These are phyloP conservation scores for Neelides folsomi DNA, from an alignment of 2,888 invertebrate species.

Conservation along the genomic window DNA sequence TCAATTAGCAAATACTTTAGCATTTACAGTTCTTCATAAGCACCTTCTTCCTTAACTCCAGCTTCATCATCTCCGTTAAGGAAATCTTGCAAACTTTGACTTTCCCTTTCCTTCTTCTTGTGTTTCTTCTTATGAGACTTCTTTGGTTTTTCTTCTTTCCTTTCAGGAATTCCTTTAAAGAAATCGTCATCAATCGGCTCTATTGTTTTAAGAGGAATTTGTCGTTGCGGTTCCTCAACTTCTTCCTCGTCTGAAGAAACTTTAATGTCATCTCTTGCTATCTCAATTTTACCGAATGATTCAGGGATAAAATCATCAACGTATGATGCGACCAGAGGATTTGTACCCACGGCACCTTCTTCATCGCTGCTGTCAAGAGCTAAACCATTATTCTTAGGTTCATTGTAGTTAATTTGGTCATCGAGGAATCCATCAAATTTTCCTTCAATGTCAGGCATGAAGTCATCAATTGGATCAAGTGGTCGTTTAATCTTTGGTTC, in stretches of 20 bases:
- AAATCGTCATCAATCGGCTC: slow-evolving; percentile 6
- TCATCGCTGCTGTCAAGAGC: slow-evolving; percentile 25
- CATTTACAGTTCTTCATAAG: slow-evolving; percentile 42
- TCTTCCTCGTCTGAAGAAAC: slow-evolving; percentile 13
- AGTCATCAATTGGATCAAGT: slow-evolving; percentile 52
- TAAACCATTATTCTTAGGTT: slow-evolving; percentile 6
- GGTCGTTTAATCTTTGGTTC: slow-evolving; percentile 7
- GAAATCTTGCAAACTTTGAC: slow-evolving; percentile 45
- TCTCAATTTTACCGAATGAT: slow-evolving; percentile 36
- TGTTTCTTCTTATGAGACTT: slow-evolving; percentile 17
- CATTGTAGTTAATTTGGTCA: slow-evolving; percentile 46
- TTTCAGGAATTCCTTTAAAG: slow-evolving; percentile 1
- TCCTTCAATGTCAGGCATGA: slow-evolving; percentile 56
- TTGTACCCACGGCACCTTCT: slow-evolving; percentile 53
- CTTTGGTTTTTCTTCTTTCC: slow-evolving; percentile 3
- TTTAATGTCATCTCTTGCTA: neutral
- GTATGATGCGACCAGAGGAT: slow-evolving; percentile 67
- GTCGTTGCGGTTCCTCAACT: neutral
- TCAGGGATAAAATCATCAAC: slow-evolving; percentile 70
- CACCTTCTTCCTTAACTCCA: slow-evolving; percentile 37
- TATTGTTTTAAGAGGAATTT: neutral
- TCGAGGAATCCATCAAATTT: slow-evolving; percentile 60
- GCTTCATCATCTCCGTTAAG: slow-evolving; percentile 43
- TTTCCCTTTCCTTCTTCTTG: slow-evolving; percentile 29
- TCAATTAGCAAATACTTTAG: no score